phyloP scores from a whole-genome alignment of 2,797 vertebrate genomes.

The Cossypha dichroa region DNA sequence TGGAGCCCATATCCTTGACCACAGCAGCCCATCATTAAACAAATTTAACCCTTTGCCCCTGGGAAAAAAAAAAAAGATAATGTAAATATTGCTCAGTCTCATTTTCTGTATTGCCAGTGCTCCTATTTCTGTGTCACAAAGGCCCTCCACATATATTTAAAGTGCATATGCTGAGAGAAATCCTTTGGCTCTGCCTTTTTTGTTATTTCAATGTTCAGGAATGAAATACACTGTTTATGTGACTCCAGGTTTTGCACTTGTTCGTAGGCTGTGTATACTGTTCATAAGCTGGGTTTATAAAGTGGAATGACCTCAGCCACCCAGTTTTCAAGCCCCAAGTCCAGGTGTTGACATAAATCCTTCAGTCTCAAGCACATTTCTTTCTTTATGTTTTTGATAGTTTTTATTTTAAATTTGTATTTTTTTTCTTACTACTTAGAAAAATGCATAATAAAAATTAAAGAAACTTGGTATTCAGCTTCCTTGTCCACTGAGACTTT shows the following conservation, averaged over 20 bases:
- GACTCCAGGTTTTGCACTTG: slow-evolving; percentile 56
- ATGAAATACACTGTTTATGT: slow-evolving; percentile 56
- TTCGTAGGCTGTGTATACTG: slow-evolving; percentile 5
- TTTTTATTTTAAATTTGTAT: background rate
- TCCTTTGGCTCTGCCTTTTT: slow-evolving; percentile 34
- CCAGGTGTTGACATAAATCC: slow-evolving; percentile 41
- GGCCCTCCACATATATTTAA: background rate
- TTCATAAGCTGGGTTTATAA: slow-evolving; percentile 42
- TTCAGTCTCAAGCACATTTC: background rate
- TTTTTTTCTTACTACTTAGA: background rate
- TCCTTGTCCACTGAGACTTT: background rate
- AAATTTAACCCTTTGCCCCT: background rate
- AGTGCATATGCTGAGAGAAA: slow-evolving; percentile 5
- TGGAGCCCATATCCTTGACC: background rate
- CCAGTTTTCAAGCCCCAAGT: slow-evolving; percentile 8
- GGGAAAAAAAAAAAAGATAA: background rate
- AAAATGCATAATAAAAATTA: background rate
- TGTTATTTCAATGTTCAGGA: slow-evolving; percentile 63
- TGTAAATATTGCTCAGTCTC: slow-evolving; percentile 37
- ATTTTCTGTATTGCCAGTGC: slow-evolving; percentile 15
- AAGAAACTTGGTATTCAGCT: background rate
- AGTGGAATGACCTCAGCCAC: slow-evolving; percentile 30
- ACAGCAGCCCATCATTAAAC: background rate
- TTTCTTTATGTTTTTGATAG: background rate
- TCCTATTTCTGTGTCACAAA: slow-evolving; percentile 17